Conservation (phyloP, 2,797 vertebrate genomes). For the Tympanoctomys barrerae region DNA sequence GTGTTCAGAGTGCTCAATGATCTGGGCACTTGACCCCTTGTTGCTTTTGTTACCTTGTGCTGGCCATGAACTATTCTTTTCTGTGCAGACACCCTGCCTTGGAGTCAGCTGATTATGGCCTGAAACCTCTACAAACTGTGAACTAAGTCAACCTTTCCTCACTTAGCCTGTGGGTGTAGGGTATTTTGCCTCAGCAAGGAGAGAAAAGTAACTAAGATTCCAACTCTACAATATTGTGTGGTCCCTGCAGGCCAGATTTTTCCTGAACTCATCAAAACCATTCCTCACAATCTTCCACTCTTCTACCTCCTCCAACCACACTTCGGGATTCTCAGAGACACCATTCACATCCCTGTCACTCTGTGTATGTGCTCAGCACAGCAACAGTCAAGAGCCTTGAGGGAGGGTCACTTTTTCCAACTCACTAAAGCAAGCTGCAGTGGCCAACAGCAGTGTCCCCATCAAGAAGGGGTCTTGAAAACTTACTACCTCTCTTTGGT, state of each 20-base stretch:
- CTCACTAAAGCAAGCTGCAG: not conserved
- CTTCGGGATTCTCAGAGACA: not conserved
- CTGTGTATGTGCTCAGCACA: not conserved
- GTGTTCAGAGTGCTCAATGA: no score
- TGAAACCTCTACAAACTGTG: not conserved
- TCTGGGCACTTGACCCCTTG: not conserved
- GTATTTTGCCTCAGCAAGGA: not conserved
- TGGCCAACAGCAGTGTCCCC: no score
- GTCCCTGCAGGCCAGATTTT: not conserved
- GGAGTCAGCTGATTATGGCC: not conserved
- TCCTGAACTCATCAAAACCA: not conserved
- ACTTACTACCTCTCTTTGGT: not conserved
- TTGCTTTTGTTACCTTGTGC: not conserved
- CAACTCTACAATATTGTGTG: not conserved
- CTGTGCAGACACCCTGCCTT: not conserved
- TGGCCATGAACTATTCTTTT: not conserved
- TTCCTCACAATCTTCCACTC: not conserved
- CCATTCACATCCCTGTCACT: rapidly evolving
- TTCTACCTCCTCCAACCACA: not conserved
- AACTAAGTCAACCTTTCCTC: not conserved
- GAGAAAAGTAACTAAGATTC: not conserved
- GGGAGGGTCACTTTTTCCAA: not conserved
- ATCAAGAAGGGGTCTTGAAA: not conserved
- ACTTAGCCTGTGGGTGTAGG: not conserved
- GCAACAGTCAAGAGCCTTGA: not conserved